phyloP scores from a whole-genome alignment of 1,140 invertebrate species.

The Planococcus citri region DNA sequence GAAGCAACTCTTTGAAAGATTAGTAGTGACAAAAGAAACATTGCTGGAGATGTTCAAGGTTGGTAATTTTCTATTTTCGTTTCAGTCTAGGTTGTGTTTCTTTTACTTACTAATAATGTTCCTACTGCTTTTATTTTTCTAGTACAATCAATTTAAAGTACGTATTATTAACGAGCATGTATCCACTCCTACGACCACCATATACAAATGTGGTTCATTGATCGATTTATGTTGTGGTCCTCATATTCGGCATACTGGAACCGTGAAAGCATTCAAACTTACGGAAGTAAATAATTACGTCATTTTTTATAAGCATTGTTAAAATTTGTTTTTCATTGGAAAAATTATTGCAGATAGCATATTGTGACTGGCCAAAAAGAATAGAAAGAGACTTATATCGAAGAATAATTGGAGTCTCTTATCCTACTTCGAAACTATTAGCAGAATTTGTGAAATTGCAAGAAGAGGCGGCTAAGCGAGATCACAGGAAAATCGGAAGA shows the following conservation, averaged over 20 bases:
- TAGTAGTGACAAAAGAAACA: constrained; percentile 92
- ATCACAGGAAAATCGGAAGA: constrained; percentile 89
- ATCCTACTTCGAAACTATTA: constrained; percentile 89
- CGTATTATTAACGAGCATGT: constrained; percentile 94
- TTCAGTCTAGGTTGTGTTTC: background rate
- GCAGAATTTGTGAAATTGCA: constrained; percentile 97
- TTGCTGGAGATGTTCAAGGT: constrained; percentile 91
- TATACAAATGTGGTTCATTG: constrained; percentile 90
- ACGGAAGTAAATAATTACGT: constrained; percentile 53
- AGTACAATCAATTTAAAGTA: constrained; percentile 93
- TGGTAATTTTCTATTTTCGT: constrained; percentile 17
- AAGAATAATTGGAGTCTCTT: constrained; percentile 94
- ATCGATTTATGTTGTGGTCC: constrained; percentile 97
- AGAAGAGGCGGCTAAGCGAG: constrained; percentile 95
- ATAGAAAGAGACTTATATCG: constrained; percentile 86
- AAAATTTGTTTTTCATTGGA: background rate
- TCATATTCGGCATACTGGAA: constrained; percentile 93
- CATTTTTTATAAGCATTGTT: background rate
- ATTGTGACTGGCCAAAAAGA: constrained; percentile 97
- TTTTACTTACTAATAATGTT: no score
- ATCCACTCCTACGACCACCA: constrained; percentile 84
- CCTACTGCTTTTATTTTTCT: no score
- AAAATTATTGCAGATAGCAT: constrained; percentile 26
- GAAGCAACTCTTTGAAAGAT: constrained; percentile 90
- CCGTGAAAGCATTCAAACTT: constrained; percentile 85